Evolutionary conservation across 1,140 invertebrate species (phyloP).

Genomic region (Dolichoris vasculosae): DNA sequence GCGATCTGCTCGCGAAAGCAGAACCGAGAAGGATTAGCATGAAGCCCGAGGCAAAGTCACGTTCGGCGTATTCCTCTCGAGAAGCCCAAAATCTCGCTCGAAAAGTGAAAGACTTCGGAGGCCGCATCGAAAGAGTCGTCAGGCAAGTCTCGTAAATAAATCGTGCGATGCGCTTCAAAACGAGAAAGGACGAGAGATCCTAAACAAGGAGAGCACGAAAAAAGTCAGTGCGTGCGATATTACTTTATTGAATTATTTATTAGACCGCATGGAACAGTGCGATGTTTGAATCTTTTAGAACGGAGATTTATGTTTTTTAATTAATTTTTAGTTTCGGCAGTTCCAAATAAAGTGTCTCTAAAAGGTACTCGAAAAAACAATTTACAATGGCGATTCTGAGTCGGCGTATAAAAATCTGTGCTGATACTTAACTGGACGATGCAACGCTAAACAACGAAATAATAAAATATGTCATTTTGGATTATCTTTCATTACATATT

Average conservation of each 20-base stretch:
- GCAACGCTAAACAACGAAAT: too few species aligned
- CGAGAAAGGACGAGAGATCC: background rate
- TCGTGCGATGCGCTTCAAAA: background rate
- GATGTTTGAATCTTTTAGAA: background rate
- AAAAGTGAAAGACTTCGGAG: background rate
- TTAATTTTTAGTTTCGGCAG: background rate
- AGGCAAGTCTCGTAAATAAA: background rate
- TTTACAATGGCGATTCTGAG: background rate
- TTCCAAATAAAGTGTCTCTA: background rate
- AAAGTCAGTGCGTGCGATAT: background rate
- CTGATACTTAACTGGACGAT: too few species aligned
- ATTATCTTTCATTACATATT: too few species aligned
- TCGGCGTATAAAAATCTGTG: too few species aligned
- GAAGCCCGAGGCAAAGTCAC: background rate
- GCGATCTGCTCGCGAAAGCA: background rate
- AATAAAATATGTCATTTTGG: too few species aligned
- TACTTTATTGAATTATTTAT: slow-evolving; percentile 1
- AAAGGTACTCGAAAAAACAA: background rate
- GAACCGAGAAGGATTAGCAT: background rate
- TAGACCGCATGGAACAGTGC: background rate
- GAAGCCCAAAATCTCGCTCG: background rate
- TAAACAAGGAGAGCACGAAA: background rate
- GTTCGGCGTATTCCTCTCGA: background rate
- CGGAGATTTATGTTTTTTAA: background rate
- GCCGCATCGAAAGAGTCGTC: background rate